These are phyloP conservation scores for Misgurnus mizolepis DNA, from an alignment of 2,113 vertebrate species.

Conservation along the genomic window DNA sequence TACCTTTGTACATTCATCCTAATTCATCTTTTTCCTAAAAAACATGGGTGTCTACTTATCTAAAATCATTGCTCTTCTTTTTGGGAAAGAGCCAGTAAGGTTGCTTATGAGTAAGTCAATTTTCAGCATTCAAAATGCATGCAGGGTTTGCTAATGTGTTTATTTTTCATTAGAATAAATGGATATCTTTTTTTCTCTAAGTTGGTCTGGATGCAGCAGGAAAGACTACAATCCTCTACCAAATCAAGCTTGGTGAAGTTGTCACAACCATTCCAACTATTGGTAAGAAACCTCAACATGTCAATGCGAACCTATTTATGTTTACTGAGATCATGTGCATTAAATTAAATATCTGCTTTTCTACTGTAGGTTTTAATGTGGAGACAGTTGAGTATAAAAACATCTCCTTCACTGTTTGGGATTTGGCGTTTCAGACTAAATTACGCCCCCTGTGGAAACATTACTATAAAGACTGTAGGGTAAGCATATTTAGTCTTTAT, in stretches of 20 bases:
- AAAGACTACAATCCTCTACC: constrained; percentile 88
- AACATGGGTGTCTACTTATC: neutral
- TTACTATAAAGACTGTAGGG: constrained; percentile 91
- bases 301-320: too few relatives aligned
- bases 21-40: neutral
- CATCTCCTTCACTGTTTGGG: constrained; percentile 91
- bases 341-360: too few relatives aligned
- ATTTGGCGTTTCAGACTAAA: constrained; percentile 89
- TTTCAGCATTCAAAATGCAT: too few relatives aligned
- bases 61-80: neutral
- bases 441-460: constrained; percentile 89
- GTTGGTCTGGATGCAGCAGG: constrained; percentile 91
- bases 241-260: constrained; percentile 88
- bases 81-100: constrained; percentile 18
- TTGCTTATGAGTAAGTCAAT: constrained; percentile 40
- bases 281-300: constrained; percentile 60
- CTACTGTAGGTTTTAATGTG: constrained; percentile 84
- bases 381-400: constrained; percentile 92
- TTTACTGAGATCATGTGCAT: too few relatives aligned
- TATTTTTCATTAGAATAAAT: too few relatives aligned
- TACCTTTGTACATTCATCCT: neutral
- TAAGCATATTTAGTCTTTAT: constrained; percentile 50
- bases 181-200: constrained; percentile 49
- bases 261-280: constrained; percentile 89
- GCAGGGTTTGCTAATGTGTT: neutral